Percentiles rank a stretch among this genome's conserved stretches.
These are phyloP conservation scores for Misgurnus mizolepis DNA, from an alignment of 2,113 vertebrate species.

Conservation along the genomic window DNA sequence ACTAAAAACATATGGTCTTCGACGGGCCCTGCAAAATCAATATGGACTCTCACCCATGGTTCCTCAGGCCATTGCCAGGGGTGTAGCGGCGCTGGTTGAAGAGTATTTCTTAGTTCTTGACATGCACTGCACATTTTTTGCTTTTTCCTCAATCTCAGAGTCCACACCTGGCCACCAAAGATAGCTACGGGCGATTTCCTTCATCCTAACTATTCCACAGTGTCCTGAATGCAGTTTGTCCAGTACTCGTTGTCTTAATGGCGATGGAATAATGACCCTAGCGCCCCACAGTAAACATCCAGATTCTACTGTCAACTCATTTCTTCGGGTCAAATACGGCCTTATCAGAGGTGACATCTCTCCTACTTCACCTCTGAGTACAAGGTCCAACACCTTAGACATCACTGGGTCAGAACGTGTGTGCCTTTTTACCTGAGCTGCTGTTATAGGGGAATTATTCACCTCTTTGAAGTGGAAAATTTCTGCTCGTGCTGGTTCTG, in stretches of 20 bases:
- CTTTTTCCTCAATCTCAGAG: neutral
- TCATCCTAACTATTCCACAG: slow-evolving; percentile 4
- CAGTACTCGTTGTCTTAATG: neutral
- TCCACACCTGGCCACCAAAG: slow-evolving; percentile 1
- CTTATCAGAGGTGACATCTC: neutral
- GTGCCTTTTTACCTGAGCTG: neutral
- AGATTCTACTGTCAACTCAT: slow-evolving; percentile 27
- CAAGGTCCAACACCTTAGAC: neutral
- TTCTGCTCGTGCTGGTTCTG: neutral
- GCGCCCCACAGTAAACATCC: slow-evolving; percentile 31
- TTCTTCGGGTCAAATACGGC: slow-evolving; percentile 29
- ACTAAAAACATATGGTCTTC: neutral
- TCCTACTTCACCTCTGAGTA: neutral
- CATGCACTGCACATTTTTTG: neutral
- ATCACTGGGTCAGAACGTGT: slow-evolving; percentile 3
- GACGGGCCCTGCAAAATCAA: neutral
- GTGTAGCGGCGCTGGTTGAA: neutral
- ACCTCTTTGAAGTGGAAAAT: slow-evolving; percentile 12
- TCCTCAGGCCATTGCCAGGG: slow-evolving; percentile 2
- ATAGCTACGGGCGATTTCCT: neutral
- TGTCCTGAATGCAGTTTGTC: slow-evolving; percentile 22
- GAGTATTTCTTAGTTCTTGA: neutral
- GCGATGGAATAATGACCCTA: slow-evolving; percentile 20
- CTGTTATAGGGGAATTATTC: neutral
- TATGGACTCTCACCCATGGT: neutral